Conservation (phyloP, 2,888 invertebrate species). For the Empis stercorea region DNA sequence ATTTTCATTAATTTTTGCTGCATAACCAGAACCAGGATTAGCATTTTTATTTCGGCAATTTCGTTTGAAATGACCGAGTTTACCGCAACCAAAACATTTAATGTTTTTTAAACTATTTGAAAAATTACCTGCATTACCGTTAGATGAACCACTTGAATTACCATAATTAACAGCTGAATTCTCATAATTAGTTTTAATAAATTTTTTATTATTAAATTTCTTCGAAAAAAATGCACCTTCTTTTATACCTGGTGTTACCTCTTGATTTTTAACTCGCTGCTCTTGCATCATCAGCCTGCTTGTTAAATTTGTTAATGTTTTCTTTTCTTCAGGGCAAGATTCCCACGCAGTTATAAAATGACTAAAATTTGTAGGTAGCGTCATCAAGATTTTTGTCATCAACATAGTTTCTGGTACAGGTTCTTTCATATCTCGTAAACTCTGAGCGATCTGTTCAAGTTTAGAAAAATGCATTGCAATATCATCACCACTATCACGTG, state of each 20-base stretch:
- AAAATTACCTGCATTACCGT: too few species aligned
- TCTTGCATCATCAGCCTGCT: constrained; percentile 4
- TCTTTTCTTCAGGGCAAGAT: constrained; percentile 4
- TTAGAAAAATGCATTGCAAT: constrained; percentile 13
- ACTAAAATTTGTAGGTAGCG: constrained; percentile 4
- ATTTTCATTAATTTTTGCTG: too few species aligned
- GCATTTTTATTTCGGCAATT: too few species aligned
- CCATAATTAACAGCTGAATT: too few species aligned
- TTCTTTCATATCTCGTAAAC: constrained; percentile 11
- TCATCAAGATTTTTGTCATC: constrained; percentile 6
- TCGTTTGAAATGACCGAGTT: too few species aligned
- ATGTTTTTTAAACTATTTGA: too few species aligned
- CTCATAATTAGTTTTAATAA: too few species aligned
- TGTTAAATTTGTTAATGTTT: constrained; percentile 6
- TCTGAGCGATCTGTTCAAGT: constrained; percentile 7
- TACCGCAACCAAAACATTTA: too few species aligned
- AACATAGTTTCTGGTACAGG: constrained; percentile 10
- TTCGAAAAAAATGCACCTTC: constrained; percentile 3
- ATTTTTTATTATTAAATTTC: not conserved
- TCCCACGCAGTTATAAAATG: constrained; percentile 10
- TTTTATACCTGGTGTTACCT: not conserved
- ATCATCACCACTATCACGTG: constrained; percentile 11
- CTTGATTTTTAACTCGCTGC: too few species aligned
- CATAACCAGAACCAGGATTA: too few species aligned
- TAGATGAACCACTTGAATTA: too few species aligned